Conservation (phyloP, 2,888 invertebrate genomes). For the Argyra leucocephala region DNA sequence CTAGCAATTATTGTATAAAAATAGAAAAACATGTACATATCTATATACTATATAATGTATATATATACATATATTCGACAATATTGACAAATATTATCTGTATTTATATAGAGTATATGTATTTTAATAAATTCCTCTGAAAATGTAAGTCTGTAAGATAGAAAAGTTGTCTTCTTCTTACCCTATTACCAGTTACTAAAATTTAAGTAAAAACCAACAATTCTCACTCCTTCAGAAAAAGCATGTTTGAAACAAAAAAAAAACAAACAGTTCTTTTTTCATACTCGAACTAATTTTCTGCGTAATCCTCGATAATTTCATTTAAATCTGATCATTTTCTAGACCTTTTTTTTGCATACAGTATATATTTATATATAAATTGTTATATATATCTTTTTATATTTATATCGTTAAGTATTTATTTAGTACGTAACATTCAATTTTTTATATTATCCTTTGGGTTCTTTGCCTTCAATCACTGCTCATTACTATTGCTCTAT, state of each 20-base stretch:
- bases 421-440: background rate
- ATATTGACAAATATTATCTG: too few relatives aligned
- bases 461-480: constrained; percentile 11
- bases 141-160: too few relatives aligned
- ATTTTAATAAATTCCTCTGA: too few relatives aligned
- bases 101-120: background rate
- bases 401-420: background rate
- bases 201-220: too few relatives aligned
- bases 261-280: background rate
- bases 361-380: background rate
- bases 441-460: background rate
- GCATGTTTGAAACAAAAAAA: background rate
- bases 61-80: too few relatives aligned
- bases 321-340: constrained; percentile 27
- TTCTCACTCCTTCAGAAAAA: too few relatives aligned
- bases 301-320: constrained; percentile 32
- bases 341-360: background rate
- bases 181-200: too few relatives aligned
- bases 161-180: too few relatives aligned
- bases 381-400: constrained; percentile 4
- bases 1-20: too few relatives aligned
- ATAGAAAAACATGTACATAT: too few relatives aligned
- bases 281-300: constrained; percentile 27
- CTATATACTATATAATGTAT: too few relatives aligned
- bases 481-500: constrained; percentile 20